These are phyloP conservation scores for Theocolax elegans DNA, from an alignment of 1,140 invertebrate species.

Conservation along the genomic window DNA sequence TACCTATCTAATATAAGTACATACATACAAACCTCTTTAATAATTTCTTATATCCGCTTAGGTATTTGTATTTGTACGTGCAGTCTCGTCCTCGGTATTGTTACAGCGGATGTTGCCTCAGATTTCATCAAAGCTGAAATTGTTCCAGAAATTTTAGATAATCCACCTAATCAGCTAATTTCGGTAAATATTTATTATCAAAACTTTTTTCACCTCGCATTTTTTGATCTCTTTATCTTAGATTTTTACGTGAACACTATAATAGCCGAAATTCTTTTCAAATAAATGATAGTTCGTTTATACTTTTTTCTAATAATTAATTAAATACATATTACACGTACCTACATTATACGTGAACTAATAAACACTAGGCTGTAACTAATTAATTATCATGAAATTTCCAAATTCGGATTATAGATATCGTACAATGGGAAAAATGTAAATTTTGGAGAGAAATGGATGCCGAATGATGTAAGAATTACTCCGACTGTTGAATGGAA, in stretches of 20 bases:
- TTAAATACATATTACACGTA: no score
- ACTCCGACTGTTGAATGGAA: slow-evolving; percentile 69
- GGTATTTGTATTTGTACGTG: not conserved
- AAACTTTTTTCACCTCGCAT: no score
- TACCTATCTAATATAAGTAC: no score
- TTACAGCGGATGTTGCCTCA: slow-evolving; percentile 48
- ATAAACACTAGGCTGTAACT: no score
- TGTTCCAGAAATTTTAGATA: slow-evolving; percentile 66
- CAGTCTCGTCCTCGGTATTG: slow-evolving; percentile 35
- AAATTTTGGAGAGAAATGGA: slow-evolving; percentile 69
- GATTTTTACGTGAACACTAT: no score
- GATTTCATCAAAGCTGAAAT: slow-evolving; percentile 62
- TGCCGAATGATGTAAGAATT: slow-evolving; percentile 61
- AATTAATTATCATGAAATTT: not conserved
- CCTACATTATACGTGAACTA: no score
- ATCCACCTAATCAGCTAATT: slow-evolving; percentile 57
- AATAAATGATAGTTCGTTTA: no score
- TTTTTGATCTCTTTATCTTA: no score
- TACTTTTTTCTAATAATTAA: no score
- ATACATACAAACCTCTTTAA: no score
- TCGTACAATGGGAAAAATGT: slow-evolving; percentile 61
- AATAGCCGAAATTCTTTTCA: no score
- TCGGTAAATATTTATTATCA: slow-evolving; percentile 56
- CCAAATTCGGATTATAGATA: slow-evolving; percentile 49
- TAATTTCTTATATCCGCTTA: slow-evolving; percentile 34